phyloP scores from a whole-genome alignment of 2,797 vertebrate genomes.

The Periparus ater region DNA sequence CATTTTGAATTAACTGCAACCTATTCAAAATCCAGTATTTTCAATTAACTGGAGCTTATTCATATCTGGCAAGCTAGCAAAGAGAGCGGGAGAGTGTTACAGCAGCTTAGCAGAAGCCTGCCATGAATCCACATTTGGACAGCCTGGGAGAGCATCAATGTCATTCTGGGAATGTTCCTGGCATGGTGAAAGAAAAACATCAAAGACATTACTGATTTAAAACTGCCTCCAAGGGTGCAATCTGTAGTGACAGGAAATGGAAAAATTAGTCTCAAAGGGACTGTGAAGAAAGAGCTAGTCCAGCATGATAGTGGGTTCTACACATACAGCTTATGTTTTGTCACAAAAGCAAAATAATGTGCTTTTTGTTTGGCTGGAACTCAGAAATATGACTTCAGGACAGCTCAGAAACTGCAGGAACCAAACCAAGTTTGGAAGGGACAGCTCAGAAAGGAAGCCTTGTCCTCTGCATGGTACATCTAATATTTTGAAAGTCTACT shows the following conservation, averaged over 20 bases:
- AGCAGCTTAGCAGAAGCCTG: constrained; percentile 51
- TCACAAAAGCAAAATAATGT: constrained; percentile 22
- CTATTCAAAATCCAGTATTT: constrained; percentile 56
- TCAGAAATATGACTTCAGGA: constrained; percentile 45
- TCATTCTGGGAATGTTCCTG: constrained; percentile 70
- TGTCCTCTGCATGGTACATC: constrained; percentile 35
- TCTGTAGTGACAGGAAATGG: constrained; percentile 73
- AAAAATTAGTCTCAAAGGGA: constrained; percentile 66
- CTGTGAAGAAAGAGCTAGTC: constrained; percentile 47
- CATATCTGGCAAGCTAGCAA: constrained; percentile 65
- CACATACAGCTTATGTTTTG: constrained; percentile 16
- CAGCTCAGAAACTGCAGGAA: constrained; percentile 31
- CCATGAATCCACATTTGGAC: constrained; percentile 67
- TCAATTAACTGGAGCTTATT: constrained; percentile 56
- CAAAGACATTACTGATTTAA: constrained; percentile 71
- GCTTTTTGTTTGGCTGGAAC: constrained; percentile 26
- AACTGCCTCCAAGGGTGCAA: constrained; percentile 65
- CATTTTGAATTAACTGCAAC: constrained; percentile 44
- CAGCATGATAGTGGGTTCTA: neutral
- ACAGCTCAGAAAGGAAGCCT: constrained; percentile 48
- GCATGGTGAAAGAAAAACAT: constrained; percentile 69
- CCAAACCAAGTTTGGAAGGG: constrained; percentile 14
- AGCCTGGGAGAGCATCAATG: constrained; percentile 66
- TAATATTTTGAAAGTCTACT: constrained; percentile 55
- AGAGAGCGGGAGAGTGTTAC: neutral